phyloP scores from a whole-genome alignment of 2,797 vertebrate species.

The Dipus sagitta region DNA sequence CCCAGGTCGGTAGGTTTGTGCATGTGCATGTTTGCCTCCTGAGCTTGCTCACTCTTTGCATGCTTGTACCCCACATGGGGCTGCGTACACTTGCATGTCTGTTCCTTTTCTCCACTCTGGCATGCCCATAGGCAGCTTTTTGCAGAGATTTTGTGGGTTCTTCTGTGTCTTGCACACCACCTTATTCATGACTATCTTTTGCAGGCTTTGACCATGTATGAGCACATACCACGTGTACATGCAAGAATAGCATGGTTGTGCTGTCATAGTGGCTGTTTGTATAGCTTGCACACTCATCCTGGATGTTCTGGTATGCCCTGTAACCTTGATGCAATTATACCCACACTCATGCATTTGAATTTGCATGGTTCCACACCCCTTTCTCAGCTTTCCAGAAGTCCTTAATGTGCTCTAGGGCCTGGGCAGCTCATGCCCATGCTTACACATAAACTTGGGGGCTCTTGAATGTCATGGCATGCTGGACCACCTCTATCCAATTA shows the following conservation, averaged over 20 bases:
- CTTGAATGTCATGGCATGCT: neutral
- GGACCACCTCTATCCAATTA: neutral
- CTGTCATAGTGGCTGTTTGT: neutral
- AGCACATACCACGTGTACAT: too few relatives aligned
- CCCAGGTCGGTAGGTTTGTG: slow-evolving; percentile 86
- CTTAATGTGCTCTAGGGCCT: neutral
- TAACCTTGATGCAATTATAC: neutral
- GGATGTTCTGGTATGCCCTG: neutral
- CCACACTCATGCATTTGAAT: neutral
- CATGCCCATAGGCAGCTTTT: neutral
- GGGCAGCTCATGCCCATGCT: neutral
- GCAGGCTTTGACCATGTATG: neutral
- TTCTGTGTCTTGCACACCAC: neutral
- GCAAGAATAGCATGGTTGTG: neutral
- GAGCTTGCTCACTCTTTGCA: neutral
- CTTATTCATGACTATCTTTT: neutral
- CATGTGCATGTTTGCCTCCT: neutral
- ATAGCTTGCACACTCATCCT: neutral
- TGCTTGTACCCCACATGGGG: neutral
- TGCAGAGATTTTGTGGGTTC: neutral
- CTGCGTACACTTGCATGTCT: neutral
- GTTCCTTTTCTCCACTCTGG: slow-evolving; percentile 76
- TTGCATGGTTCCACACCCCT: neutral
- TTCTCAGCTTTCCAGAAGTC: neutral
- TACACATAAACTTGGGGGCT: neutral